phyloP scores from a whole-genome alignment of 2,797 vertebrate species.

The Leucoraja ocellata region DNA sequence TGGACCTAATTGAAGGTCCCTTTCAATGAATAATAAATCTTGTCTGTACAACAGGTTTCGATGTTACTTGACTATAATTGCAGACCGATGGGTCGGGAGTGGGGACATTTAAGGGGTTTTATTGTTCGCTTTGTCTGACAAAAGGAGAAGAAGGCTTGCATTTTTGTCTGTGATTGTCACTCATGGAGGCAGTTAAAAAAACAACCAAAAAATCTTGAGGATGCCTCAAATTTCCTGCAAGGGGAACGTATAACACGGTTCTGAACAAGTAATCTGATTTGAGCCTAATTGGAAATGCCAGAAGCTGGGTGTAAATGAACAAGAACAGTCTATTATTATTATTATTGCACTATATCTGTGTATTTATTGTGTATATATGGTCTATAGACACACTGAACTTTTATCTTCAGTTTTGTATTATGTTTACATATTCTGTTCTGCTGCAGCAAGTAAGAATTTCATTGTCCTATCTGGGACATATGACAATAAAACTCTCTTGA shows the following conservation, averaged over 20 bases:
- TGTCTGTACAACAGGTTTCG: not conserved
- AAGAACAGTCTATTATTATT: too few species aligned
- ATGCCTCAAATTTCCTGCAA: not conserved
- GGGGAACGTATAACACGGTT: not conserved
- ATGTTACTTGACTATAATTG: not conserved
- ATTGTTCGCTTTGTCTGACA: not conserved
- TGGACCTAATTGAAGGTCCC: slow-evolving; percentile 43
- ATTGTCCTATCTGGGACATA: too few species aligned
- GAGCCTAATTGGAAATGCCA: not conserved
- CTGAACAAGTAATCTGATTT: too few species aligned
- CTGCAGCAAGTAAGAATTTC: too few species aligned
- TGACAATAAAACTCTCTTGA: too few species aligned
- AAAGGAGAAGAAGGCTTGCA: not conserved
- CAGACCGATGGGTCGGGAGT: not conserved
- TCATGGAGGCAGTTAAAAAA: not conserved
- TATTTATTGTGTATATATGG: too few species aligned
- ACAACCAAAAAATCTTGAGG: not conserved
- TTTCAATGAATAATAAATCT: slow-evolving; percentile 31
- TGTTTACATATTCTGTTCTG: too few species aligned
- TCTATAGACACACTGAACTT: too few species aligned
- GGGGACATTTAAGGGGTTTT: not conserved
- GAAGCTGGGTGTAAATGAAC: not conserved
- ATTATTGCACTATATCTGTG: too few species aligned
- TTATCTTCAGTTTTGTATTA: too few species aligned
- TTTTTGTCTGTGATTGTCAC: not conserved